These are phyloP conservation scores for Monopis laevigella DNA, from an alignment of 2,888 invertebrate genomes.

Conservation along the genomic window DNA sequence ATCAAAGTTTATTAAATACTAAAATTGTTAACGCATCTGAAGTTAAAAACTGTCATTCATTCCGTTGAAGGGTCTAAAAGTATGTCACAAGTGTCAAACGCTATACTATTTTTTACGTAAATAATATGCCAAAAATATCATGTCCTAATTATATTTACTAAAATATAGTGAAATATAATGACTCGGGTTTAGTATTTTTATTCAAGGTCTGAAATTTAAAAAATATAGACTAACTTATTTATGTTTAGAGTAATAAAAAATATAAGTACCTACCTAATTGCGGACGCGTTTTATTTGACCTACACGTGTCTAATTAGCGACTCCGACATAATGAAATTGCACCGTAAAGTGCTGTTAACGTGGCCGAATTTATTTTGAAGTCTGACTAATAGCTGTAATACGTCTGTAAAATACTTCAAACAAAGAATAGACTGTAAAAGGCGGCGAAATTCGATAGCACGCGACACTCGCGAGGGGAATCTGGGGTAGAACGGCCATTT, in stretches of 20 bases:
- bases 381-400: slow-evolving; percentile 8
- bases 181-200: no score
- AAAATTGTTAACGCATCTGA: no score
- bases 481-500: no score
- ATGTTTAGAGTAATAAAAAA: no score
- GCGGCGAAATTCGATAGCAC: slow-evolving; percentile 51
- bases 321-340: slow-evolving; percentile 40
- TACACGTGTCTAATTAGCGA: slow-evolving; percentile 39
- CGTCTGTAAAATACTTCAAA: slow-evolving; percentile 6
- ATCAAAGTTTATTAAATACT: no score
- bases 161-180: no score
- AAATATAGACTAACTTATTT: no score
- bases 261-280: no score
- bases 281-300: slow-evolving; percentile 3
- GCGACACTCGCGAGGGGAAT: slow-evolving; percentile 23
- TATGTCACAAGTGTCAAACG: no score
- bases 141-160: not conserved
- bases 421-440: slow-evolving; percentile 6
- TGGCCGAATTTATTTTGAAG: slow-evolving; percentile 8
- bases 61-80: no score
- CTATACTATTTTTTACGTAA: not conserved
- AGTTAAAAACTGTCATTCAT: no score
- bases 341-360: slow-evolving; percentile 53
- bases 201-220: no score
- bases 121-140: not conserved